These are phyloP conservation scores for Drosophila pruinosa DNA, from an alignment of 1,140 invertebrate species.

Conservation along the genomic window DNA sequence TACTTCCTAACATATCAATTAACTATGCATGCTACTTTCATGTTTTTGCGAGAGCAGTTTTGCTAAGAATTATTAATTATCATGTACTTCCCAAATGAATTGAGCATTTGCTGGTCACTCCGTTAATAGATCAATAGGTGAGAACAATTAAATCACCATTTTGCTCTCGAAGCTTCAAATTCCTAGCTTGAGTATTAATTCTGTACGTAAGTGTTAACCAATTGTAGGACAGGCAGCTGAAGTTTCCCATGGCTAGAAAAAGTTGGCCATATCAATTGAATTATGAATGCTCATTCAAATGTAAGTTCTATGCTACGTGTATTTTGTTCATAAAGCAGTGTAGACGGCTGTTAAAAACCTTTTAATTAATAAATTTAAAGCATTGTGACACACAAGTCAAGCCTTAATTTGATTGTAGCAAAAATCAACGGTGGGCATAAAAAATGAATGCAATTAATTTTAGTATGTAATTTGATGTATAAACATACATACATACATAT, in stretches of 20 bases:
- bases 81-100: not conserved
- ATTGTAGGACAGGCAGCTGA: not conserved
- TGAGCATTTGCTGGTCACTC: not conserved
- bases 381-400: not conserved
- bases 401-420: not conserved
- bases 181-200: not conserved
- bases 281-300: not conserved
- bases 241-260: not conserved
- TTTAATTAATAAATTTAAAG: constrained; percentile 8
- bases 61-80: not conserved
- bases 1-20: not conserved
- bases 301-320: not conserved
- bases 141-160: not conserved
- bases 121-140: not conserved
- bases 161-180: not conserved
- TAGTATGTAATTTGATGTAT: not conserved
- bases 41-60: not conserved
- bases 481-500: not conserved
- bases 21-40: not conserved
- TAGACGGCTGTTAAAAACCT: not conserved
- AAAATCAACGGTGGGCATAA: not conserved
- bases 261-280: not conserved
- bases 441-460: constrained; percentile 21
- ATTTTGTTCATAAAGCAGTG: not conserved
- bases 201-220: not conserved